Evolutionary conservation across 2,113 vertebrate species (phyloP), one percentile per base, ranked within the genome.

Genomic region (Illadopsis cleaveri): DNA sequence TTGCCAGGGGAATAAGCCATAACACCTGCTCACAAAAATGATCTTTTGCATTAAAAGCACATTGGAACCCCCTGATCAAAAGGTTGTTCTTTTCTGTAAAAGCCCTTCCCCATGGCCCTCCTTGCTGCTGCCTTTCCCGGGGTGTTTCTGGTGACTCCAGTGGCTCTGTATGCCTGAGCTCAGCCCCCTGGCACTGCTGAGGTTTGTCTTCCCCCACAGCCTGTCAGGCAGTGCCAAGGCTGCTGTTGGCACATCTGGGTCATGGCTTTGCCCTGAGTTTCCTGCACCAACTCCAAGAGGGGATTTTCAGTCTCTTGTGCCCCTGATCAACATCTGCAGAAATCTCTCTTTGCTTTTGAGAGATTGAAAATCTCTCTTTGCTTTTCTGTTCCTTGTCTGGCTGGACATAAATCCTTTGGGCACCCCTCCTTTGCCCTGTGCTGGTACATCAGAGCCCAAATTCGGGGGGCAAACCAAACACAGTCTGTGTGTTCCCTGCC

Each of bases 381-480:
- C 10, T 79, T 69, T 79, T 42, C 21, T 61, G 4, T 3, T 18
- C 23, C 23, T 48, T 19, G 23, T 9, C 38, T 82, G 66, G 75
- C n/a, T 73, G 62, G 37, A n/a, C 2, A 1, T 3, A n/a, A 86
- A 45, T 38, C 48, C 75, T 85, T 44, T 44, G 47, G 38, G 38
- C 24, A 47, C 8, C 9, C 1, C 21, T 85, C 25, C 56, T 84
- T 44, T 78, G 53, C n/a, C 54, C 54, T 44, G 11, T 44, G 2
- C 48, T 24, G 30, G 25, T 22, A 3, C 24, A 10, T 8, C 0
- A 0, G 37, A 91, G 60, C 72, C 23, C 51, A 27, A 3, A 38
- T 47, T 50, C 62, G 9, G 62, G 76, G 70, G 54, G 38, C 50
- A 88, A 66, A 70, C 7, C 62, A 64, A 82, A 24, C 38, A 56